Base-by-base conservation (phyloP, 2,888 invertebrate species). In the Conchocele bisecta region DNA sequence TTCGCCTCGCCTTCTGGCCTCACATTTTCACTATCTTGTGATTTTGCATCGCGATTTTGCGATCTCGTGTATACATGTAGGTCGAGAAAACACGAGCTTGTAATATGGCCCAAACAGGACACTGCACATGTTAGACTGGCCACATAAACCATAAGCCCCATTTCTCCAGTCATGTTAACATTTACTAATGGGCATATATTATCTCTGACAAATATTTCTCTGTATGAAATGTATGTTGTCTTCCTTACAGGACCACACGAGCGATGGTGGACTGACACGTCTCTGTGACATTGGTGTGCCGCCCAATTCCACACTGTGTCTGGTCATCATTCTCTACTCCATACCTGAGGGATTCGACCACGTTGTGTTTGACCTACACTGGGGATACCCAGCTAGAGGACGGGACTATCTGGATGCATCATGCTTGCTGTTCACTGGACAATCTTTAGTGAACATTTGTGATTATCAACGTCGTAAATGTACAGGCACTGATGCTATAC, bases 341-440 rank as follows among this genome's bases (percentile, higher is more conserved):
- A 79, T 84, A 17, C 82, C 84, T n/a, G 79, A 81, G 9, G 39
- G 37, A 13, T 80, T 84, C 42, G 68, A 84, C 58, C 61, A 83
- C 51, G 84, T 84, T 4, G 78, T 83, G 0, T 84, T 84, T 67
- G 84, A 84, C 44, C 57, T 84, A 11, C 68, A 59, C 54, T 84
- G 84, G 84, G 84, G 81, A 0, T 83, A 80, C 54, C 83, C 83
- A 3, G 26, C 11, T 3, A n/a, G 7, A n/a, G 68, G 78, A 6
- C 7, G 28, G 0, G 84, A 84, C 63, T 84, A 58, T 41, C 63
- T 84, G 9, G 84, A 84, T 75, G 84, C 84, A 0, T 78, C 79
- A 0, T 84, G 84, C 61, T 60, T 84, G 6, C 24, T 76, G 13
- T 84, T 75, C 39, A 60, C 51, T 13, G 63, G 76, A 11, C 41